Conservation (phyloP, 2,113 vertebrate genomes). For the Chlamydotis undulata region DNA sequence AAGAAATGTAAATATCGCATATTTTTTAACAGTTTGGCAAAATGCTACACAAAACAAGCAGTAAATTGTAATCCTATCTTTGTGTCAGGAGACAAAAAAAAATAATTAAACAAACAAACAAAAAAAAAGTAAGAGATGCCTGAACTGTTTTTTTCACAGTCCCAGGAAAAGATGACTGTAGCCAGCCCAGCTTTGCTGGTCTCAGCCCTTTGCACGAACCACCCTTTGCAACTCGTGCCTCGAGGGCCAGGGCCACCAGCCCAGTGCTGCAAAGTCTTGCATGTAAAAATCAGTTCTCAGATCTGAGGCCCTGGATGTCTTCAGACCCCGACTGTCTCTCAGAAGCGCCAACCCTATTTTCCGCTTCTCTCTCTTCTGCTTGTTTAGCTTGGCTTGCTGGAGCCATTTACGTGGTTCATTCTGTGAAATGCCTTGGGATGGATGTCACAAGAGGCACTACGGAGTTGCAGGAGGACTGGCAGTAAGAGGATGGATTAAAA, state of each 20-base stretch:
- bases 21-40: background rate
- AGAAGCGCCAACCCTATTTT: background rate
- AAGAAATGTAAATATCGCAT: background rate
- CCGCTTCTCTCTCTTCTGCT: background rate
- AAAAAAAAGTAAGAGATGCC: background rate
- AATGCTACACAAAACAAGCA: background rate
- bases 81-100: background rate
- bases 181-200: background rate
- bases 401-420: background rate
- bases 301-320: background rate
- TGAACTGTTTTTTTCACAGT: background rate
- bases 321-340: background rate
- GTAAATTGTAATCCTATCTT: background rate
- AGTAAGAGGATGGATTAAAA: background rate
- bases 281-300: background rate
- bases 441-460: fast-evolving
- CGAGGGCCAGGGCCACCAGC: too few relatives aligned
- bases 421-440: background rate
- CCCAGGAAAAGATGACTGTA: background rate
- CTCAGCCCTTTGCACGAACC: background rate
- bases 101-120: too few relatives aligned
- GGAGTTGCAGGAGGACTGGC: background rate
- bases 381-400: background rate
- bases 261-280: background rate
- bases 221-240: background rate